Evolutionary conservation across 2,797 vertebrate species (phyloP), one percentile per base, ranked within the genome.

Genomic region (Arnoldichthys spilopterus): DNA sequence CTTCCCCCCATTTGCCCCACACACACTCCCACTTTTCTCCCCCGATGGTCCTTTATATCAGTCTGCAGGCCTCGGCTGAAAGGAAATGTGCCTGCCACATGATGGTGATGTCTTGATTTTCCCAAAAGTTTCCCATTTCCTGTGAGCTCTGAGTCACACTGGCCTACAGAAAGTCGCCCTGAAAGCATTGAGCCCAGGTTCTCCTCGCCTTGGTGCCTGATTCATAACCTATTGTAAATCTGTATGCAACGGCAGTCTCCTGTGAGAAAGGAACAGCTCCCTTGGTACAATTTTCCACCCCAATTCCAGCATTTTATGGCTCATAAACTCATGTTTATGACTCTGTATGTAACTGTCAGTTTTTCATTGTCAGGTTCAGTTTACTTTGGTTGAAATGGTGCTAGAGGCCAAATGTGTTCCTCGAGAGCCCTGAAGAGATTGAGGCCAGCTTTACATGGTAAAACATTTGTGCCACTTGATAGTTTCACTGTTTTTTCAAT

Each of bases 1-100:
- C 12, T 71, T 45, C 72, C 80, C 64, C 71, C 56, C 49, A 26
- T 13, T 22, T 30, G 59, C 71, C 47, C 54, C 22, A 34, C 15
- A 20, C 20, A 7, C 20, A 11, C 47, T 71, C 62, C 72, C 51
- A 45, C 9, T 45, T 47, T 71, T 61, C 59, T 73, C 37, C 72
- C 76, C 66, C 73, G 69, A 72, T 53, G 76, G 69, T 72, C 74
- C 61, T 77, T 74, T 82, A 85, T 77, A 83, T 85, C 71, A 77
- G 80, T 82, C 82, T 32, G n/a, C 76, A 63, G 28, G 7, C 74
- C 54, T 66, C 56, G 54, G 66, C 73, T 22, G 37, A 78, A 49
- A 83, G 82, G 79, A 81, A 85, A 85, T 70, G 68, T 83, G 81
- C 77, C 68, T 79, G 82, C 82, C 79, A 81, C 74, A 79, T 83